A percentile compares a stretch with the other conserved stretches of the same genome.
phyloP scores from a whole-genome alignment of 2,797 vertebrate genomes.

The Esox lucius region DNA sequence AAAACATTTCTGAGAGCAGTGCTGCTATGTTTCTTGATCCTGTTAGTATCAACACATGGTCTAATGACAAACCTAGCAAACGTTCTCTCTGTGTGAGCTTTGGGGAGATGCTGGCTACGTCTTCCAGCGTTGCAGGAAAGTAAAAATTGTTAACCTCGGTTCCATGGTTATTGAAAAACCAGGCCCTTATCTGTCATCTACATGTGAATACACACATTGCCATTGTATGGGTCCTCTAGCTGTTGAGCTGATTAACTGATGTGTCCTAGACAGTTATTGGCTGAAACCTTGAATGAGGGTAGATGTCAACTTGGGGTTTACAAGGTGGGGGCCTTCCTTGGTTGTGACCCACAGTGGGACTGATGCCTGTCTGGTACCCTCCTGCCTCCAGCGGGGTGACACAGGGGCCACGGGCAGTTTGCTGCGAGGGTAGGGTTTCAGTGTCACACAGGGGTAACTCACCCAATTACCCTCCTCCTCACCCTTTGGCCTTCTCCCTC shows the following conservation, averaged over 20 bases:
- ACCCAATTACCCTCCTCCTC: conserved; percentile 41
- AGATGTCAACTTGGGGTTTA: conserved; percentile 43
- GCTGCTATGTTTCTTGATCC: too few relatives aligned
- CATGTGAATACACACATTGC: conserved; percentile 10
- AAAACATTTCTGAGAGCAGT: too few relatives aligned
- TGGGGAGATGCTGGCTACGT: too few relatives aligned
- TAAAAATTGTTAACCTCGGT: too few relatives aligned
- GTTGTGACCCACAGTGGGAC: conserved; percentile 49
- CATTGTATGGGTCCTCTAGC: conserved; percentile 17
- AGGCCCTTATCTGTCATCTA: not conserved
- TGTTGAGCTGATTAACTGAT: conserved; percentile 53
- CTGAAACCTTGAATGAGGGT: conserved; percentile 52
- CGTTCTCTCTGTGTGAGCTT: too few relatives aligned
- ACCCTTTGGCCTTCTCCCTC: conserved; percentile 23
- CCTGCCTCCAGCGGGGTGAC: conserved; percentile 55
- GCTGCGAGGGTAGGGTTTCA: conserved; percentile 68
- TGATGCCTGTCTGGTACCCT: conserved; percentile 18
- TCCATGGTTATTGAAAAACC: not conserved
- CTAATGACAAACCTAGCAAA: too few relatives aligned
- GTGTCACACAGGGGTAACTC: conserved; percentile 61
- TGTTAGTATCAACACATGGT: too few relatives aligned
- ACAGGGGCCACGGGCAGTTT: conserved; percentile 53
- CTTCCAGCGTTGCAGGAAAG: too few relatives aligned
- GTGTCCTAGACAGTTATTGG: conserved; percentile 61
- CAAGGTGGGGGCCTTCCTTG: conserved; percentile 32